Percentiles rank a stretch among this genome's conserved stretches.
Conservation (phyloP, 1,140 invertebrate genomes). For the Mya arenaria region DNA sequence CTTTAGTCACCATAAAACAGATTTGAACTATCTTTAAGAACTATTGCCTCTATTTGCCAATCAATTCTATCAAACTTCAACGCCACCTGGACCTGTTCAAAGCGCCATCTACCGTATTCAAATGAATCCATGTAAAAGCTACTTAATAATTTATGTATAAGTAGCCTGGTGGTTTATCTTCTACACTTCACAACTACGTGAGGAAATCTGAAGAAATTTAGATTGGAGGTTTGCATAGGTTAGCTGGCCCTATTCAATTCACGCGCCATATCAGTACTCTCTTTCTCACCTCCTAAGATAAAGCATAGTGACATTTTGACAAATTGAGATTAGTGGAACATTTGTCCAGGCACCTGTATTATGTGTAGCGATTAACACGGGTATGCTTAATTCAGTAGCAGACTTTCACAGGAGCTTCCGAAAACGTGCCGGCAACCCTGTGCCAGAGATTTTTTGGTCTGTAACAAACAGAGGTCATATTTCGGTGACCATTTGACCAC, state of each 20-base stretch:
- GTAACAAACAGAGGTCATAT: no score
- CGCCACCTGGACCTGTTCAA: constrained; percentile 49
- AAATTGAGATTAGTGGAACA: constrained; percentile 34
- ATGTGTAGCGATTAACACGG: not conserved
- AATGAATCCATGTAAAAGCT: constrained; percentile 39
- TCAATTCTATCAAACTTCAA: constrained; percentile 25
- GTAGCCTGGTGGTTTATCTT: constrained; percentile 61
- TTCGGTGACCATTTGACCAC: no score
- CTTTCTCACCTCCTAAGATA: constrained; percentile 56
- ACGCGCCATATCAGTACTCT: constrained; percentile 44
- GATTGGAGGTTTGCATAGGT: constrained; percentile 31
- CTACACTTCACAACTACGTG: constrained; percentile 70
- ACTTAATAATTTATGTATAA: constrained; percentile 64
- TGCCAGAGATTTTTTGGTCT: not conserved
- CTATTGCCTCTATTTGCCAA: not conserved
- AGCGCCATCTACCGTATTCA: constrained; percentile 19
- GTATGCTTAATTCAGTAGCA: not conserved
- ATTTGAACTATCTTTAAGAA: not conserved
- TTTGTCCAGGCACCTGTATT: not conserved
- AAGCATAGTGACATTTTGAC: constrained; percentile 56
- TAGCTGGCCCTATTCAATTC: constrained; percentile 42
- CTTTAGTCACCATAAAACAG: not conserved
- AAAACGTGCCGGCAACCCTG: not conserved
- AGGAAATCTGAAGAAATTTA: constrained; percentile 59
- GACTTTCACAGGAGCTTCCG: not conserved